A percentile compares a stretch with the other conserved stretches of the same genome.
These are phyloP conservation scores for Zoanthus gigantus DNA, from an alignment of 92 coral and sea anemone species.

Conservation along the genomic window DNA sequence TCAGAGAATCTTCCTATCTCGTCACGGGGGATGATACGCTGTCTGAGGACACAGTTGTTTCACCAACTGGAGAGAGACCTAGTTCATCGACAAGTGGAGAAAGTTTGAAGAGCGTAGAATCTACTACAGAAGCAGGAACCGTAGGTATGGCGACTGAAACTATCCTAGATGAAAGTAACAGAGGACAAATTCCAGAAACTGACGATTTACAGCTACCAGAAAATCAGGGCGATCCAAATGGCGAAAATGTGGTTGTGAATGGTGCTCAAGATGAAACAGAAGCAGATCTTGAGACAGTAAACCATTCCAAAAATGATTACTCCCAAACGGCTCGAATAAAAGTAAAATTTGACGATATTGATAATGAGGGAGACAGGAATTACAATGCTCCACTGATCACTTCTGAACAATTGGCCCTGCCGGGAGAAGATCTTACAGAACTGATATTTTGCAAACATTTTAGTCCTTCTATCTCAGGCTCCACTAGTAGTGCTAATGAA, in stretches of 20 bases:
- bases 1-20: background rate
- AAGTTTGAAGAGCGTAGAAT: slow-evolving; percentile 28
- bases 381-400: slow-evolving; percentile 91
- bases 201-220: slow-evolving; percentile 38
- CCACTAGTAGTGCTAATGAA: slow-evolving; percentile 60
- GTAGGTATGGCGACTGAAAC: slow-evolving; percentile 14
- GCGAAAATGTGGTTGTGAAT: background rate
- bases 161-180: slow-evolving; percentile 1
- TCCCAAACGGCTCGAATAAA: slow-evolving; percentile 53
- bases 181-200: slow-evolving; percentile 12
- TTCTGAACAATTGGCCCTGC: slow-evolving; percentile 78
- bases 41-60: slow-evolving; percentile 31
- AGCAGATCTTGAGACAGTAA: slow-evolving; percentile 15
- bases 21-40: slow-evolving; percentile 7
- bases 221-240: slow-evolving; percentile 47
- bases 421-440: slow-evolving; percentile 90
- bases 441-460: slow-evolving; percentile 92
- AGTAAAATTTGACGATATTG: slow-evolving; percentile 88
- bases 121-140: background rate
- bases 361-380: slow-evolving; percentile 55
- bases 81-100: slow-evolving; percentile 30
- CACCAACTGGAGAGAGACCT: slow-evolving; percentile 31
- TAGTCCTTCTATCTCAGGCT: slow-evolving; percentile 67
- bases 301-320: background rate
- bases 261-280: slow-evolving; percentile 15